These are phyloP conservation scores for Nannospalax galili DNA, from an alignment of 2,113 vertebrate genomes.

Conservation along the genomic window DNA sequence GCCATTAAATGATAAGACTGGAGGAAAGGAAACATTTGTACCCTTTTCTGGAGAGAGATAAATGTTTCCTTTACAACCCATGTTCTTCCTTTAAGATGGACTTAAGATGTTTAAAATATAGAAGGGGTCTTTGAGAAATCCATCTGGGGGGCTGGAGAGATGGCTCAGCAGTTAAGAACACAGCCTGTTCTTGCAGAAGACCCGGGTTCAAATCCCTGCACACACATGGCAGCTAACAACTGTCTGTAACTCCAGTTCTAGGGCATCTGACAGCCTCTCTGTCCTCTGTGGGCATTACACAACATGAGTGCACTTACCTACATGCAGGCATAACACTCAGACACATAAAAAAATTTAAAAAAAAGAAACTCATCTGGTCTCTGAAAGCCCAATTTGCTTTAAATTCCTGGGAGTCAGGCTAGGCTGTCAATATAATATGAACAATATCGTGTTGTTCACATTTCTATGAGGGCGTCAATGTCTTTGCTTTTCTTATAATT, in stretches of 20 bases:
- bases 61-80: neutral
- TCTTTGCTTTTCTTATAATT: constrained; percentile 80
- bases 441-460: constrained; percentile 81
- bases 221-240: no score
- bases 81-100: constrained; percentile 45
- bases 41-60: neutral
- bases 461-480: constrained; percentile 82
- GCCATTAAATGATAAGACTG: neutral
- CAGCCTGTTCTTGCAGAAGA: no score
- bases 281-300: no score
- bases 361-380: constrained; percentile 46
- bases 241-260: no score
- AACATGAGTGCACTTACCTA: no score
- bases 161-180: no score
- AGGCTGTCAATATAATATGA: constrained; percentile 72
- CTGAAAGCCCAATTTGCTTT: constrained; percentile 63
- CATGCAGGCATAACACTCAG: no score
- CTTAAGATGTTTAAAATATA: constrained; percentile 65
- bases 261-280: no score
- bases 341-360: no score
- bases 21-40: neutral
- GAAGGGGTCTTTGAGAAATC: constrained; percentile 40
- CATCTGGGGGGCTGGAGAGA: no score
- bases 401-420: constrained; percentile 58
- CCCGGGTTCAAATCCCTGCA: no score